These are phyloP conservation scores for Agonopterix heracliana DNA, from an alignment of 2,888 invertebrate genomes.

Conservation along the genomic window DNA sequence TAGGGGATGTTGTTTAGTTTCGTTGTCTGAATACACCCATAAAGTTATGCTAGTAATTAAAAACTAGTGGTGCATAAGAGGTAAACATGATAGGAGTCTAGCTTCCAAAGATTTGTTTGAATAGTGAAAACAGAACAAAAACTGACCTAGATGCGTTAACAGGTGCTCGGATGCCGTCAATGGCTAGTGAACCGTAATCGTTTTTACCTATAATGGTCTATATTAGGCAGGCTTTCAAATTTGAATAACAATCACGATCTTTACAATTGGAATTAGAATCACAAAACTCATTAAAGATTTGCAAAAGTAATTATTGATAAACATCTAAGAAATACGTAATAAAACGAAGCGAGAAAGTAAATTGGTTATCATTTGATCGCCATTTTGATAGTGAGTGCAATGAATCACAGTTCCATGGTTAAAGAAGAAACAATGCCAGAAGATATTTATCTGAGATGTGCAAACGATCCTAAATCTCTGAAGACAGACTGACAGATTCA, in stretches of 20 bases:
- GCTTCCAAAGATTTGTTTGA: conserved; percentile 36
- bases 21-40: no score
- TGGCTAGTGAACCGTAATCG: conserved; percentile 39
- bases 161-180: conserved; percentile 39
- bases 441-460: conserved; percentile 40
- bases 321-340: no score
- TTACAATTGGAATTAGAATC: neutral
- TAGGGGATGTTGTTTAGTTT: no score
- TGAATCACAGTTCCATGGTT: conserved; percentile 40
- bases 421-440: conserved; percentile 38
- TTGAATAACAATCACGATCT: neutral
- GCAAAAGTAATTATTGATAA: neutral
- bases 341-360: conserved; percentile 32
- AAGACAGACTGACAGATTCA: conserved; percentile 26
- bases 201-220: conserved; percentile 36
- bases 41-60: no score
- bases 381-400: conserved; percentile 30
- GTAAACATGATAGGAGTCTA: no score
- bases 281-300: neutral
- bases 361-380: conserved; percentile 32
- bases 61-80: no score
- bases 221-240: conserved; percentile 15
- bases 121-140: conserved; percentile 59
- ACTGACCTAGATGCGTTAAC: conserved; percentile 55
- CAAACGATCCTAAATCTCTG: conserved; percentile 33